Base-by-base conservation (phyloP, 2,888 invertebrate genomes). In the Hesperia comma region DNA sequence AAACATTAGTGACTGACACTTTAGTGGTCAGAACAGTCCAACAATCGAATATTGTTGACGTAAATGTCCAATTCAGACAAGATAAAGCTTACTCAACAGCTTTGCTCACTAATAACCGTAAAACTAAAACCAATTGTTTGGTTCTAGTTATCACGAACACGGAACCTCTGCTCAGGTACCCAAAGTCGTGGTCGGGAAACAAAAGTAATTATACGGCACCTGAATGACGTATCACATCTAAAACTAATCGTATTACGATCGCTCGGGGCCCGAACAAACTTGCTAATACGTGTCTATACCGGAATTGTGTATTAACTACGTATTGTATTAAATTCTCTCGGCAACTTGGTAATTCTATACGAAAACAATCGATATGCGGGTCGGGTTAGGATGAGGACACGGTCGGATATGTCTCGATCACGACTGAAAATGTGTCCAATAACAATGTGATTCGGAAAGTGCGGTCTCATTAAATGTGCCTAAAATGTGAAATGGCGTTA, bases 181-280 rank as follows among this genome's bases (percentile, higher is more conserved):
- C 4, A 19, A 19, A 49, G 19, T 49, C 49, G 37, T 21, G 37
- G 19, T 62, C n/a, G 21, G 41, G 37, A 12, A 62, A 62, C 62
- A 62, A 54, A 62, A 62, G 43, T 54, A 62, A 62, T 62, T 54
- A 54, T 32, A 54, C 41, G 54, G 26, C 15, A 54, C 21, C 54
- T 43, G 54, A 54, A 61, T 37, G 37, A 61, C 41, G 40, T 62
- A 41, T 55, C 54, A 51, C 19, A 41, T 43, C 41, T 17, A 43
- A 49, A 51, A 61, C 61, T 61, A 54, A 62, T 55, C 32, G 43
- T n/a, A 55, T 54, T 62, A 62, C 43, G 40, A 17, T 54, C 62
- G 41, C 41, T 55, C 10, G 55, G 51, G 51, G 14, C 49, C 19
- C 19, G 26, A 51, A 51, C 51, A 3, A 51, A 51, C 21, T 51